Evolutionary conservation across 2,113 vertebrate species (phyloP).

Genomic region (Gasterosteus aculeatus): DNA sequence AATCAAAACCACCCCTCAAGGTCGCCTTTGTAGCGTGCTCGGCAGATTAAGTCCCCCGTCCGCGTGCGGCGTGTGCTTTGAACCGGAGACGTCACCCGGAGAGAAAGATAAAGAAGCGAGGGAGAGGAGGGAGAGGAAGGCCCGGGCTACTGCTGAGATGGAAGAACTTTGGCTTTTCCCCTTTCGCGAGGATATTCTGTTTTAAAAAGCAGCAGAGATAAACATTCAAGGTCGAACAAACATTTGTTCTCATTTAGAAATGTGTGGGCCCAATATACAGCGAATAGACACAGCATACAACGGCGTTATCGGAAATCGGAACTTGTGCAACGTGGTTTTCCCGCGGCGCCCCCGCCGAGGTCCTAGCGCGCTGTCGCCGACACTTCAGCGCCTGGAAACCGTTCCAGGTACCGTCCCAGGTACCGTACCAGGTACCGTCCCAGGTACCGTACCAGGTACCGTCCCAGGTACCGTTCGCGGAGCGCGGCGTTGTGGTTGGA

Average conservation of each 20-base stretch:
- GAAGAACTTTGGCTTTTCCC: slow-evolving; percentile 22
- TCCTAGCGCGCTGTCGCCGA: slow-evolving; percentile 39
- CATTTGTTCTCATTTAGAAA: not conserved
- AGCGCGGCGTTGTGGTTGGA: slow-evolving; percentile 38
- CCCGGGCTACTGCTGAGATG: slow-evolving; percentile 20
- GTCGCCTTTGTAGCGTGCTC: slow-evolving; percentile 73
- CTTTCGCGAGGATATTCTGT: slow-evolving; percentile 31
- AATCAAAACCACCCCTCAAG: slow-evolving; percentile 79
- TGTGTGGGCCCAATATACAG: not conserved
- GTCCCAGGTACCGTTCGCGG: not conserved
- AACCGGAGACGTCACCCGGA: slow-evolving; percentile 71
- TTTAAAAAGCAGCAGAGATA: slow-evolving; percentile 28
- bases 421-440: too few species aligned
- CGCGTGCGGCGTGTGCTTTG: slow-evolving; percentile 69
- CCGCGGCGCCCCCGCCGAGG: not conserved
- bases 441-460: too few species aligned
- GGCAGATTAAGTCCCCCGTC: slow-evolving; percentile 71
- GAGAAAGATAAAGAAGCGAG: slow-evolving; percentile 64
- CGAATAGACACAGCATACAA: not conserved
- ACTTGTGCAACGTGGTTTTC: slow-evolving; percentile 9
- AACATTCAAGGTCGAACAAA: slow-evolving; percentile 24
- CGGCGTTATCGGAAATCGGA: not conserved
- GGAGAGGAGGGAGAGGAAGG: slow-evolving; percentile 18
- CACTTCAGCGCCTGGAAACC: slow-evolving; percentile 46
- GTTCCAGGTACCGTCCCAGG: slow-evolving; percentile 40